Evolutionary conservation across 2,888 invertebrate genomes (phyloP).

Genomic region (Gandaritis pyraliata): DNA sequence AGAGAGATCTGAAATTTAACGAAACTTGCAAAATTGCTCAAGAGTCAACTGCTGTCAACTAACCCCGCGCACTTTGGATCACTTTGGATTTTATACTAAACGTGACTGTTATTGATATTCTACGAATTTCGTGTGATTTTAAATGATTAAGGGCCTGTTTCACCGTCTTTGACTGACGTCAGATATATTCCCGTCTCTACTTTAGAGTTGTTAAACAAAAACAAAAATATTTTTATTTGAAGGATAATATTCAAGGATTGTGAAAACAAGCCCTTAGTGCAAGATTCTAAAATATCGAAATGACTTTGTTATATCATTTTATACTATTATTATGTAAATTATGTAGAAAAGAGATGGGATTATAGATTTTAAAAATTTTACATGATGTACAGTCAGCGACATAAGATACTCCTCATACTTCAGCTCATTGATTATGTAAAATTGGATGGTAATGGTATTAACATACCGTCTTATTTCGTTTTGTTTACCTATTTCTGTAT

Average conservation of each 20-base stretch:
- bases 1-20: not conserved
- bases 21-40: constrained; percentile 20
- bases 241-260: too few species aligned
- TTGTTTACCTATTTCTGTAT: too few species aligned
- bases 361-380: not conserved
- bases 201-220: too few species aligned
- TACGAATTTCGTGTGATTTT: constrained; percentile 8
- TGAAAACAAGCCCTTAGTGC: too few species aligned
- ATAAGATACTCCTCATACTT: not conserved
- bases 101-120: constrained; percentile 1
- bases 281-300: not conserved
- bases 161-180: too few species aligned
- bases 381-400: not conserved
- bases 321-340: not conserved
- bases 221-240: too few species aligned
- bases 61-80: constrained; percentile 7
- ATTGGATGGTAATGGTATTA: too few species aligned
- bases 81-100: not conserved
- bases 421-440: too few species aligned
- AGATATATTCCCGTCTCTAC: too few species aligned
- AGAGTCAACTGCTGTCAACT: not conserved
- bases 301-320: not conserved
- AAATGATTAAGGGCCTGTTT: too few species aligned
- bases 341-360: too few species aligned
- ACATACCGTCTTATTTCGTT: too few species aligned